Base-by-base conservation (phyloP, 2,888 invertebrate genomes). In the Subacronicta megacephala region DNA sequence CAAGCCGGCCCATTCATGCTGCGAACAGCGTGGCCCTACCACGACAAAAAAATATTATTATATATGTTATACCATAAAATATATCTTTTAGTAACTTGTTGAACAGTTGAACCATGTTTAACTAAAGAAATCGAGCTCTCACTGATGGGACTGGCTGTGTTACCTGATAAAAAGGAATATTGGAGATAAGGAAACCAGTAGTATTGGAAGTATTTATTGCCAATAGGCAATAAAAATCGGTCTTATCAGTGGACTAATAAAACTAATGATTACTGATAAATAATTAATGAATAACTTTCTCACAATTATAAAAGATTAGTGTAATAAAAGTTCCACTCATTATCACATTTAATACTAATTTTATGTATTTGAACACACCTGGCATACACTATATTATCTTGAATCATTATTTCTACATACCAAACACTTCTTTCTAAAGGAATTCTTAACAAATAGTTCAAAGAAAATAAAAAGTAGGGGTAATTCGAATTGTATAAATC, bases 321-420 rank as follows among this genome's bases (percentile, higher is more conserved):
- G 41, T 17, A 71, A 66, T 58, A 66, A 66, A 70, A 59, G 52
- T 41, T 16, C 12, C 9, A 20, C 43, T 59, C 55, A 59, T 66
- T 62, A 70, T 38, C 62, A 56, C 60, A 49, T 65, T 62, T 29
- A 15, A 17, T 7, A 38, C 23, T 56, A 57, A 52, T 62, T 57
- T 53, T 29, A 31, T 23, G 20, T 45, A 15, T 56, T 38, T n/a
- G 36, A 6, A 15, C 38, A 62, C 63, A 62, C 58, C 63, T 72
- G 58, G 49, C 36, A 23, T 35, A 43, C 36, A 45, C 31, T n/a
- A 37, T 20, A 59, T 46, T 31, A 20, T 41, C 18, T 18, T 12
- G 7, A 31, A 49, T 38, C 26, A 51, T 59, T 50, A 64, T 38
- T 26, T 23, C 44, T 52, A 52, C 36, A 72, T 59, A 45, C 49